Evolutionary conservation across 2,888 invertebrate species (phyloP).

Genomic region (Drosophila monieri): DNA sequence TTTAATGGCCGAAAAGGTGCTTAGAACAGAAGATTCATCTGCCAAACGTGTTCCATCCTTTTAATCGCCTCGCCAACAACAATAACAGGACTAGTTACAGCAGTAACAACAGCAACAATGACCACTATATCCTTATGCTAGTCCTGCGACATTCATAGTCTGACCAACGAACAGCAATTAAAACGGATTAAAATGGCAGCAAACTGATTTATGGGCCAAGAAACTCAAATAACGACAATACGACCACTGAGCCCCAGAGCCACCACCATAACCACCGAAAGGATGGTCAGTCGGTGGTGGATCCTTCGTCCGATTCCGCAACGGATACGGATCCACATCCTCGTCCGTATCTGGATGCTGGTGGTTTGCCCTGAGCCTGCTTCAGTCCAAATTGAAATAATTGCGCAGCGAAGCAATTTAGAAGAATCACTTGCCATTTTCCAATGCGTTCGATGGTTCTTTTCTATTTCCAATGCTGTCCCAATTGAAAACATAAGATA

Average conservation of each 20-base stretch:
- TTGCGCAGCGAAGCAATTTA: slow-evolving; percentile 83
- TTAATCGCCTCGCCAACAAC: slow-evolving; percentile 72
- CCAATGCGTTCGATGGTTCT: slow-evolving; percentile 52
- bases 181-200: slow-evolving; percentile 80
- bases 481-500: slow-evolving; percentile 67
- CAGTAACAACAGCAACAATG: slow-evolving; percentile 39
- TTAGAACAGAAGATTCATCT: slow-evolving; percentile 48
- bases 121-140: slow-evolving; percentile 47
- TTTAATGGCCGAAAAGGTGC: slow-evolving; percentile 70
- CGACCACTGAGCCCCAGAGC: slow-evolving; percentile 46
- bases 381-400: slow-evolving; percentile 81
- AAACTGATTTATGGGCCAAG: slow-evolving; percentile 81
- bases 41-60: slow-evolving; percentile 45
- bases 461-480: slow-evolving; percentile 29
- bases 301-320: background rate
- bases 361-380: slow-evolving; percentile 33
- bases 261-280: slow-evolving; percentile 38
- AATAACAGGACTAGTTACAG: slow-evolving; percentile 26
- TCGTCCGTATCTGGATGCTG: slow-evolving; percentile 8
- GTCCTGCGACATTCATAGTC: slow-evolving; percentile 77
- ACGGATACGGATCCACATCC: slow-evolving; percentile 4
- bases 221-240: slow-evolving; percentile 81
- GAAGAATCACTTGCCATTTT: slow-evolving; percentile 78
- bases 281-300: slow-evolving; percentile 13
- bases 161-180: slow-evolving; percentile 79